Percentiles rank a stretch among this genome's conserved stretches.
phyloP scores from a whole-genome alignment of 2,797 vertebrate species.

The Echiichthys vipera region DNA sequence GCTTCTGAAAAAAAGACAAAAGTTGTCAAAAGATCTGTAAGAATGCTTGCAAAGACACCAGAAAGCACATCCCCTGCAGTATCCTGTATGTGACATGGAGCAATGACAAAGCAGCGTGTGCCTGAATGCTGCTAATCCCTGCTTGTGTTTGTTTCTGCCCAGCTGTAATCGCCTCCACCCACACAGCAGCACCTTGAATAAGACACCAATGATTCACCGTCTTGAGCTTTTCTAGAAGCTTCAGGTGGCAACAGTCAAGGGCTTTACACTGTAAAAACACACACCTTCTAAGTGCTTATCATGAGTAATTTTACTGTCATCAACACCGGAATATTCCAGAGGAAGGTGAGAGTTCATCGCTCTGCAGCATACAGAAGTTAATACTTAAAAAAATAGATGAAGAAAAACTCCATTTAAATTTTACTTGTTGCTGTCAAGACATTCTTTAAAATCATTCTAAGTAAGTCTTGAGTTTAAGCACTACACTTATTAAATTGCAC shows the following conservation, averaged over 20 bases:
- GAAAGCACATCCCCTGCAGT: neutral
- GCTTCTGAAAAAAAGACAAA: too few relatives aligned
- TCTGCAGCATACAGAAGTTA: neutral
- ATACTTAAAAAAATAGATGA: neutral
- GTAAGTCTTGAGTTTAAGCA: neutral
- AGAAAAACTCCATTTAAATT: neutral
- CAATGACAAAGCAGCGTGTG: neutral
- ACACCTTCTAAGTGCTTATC: neutral
- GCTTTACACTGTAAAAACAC: conserved; percentile 4
- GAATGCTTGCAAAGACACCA: neutral
- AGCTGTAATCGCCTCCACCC: neutral
- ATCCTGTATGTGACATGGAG: neutral
- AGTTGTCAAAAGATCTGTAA: neutral
- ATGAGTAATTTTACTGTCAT: neutral
- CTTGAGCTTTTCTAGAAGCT: neutral
- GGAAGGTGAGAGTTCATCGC: neutral
- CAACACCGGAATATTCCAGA: neutral
- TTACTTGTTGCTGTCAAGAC: neutral
- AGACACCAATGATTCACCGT: neutral
- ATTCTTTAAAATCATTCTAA: too few relatives aligned
- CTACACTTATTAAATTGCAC: too few relatives aligned
- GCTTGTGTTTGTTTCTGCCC: neutral
- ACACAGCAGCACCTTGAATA: conserved; percentile 11
- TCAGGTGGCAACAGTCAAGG: neutral
- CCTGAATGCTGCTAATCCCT: neutral